phyloP scores from a whole-genome alignment of 2,888 invertebrate species.

The Watsonalla binaria region DNA sequence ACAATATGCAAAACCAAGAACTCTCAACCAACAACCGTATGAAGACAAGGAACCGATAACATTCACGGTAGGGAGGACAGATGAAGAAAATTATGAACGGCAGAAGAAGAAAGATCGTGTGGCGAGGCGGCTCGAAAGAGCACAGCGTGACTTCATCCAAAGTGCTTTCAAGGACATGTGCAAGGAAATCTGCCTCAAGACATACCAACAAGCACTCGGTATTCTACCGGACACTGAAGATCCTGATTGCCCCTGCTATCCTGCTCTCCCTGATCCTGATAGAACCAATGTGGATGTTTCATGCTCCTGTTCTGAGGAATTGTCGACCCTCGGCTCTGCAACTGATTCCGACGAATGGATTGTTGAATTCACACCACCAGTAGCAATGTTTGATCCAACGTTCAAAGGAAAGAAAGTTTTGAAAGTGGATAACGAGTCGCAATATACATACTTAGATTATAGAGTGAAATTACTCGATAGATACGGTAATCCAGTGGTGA shows the following conservation, averaged over 20 bases:
- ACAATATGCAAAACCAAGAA: constrained; percentile 46
- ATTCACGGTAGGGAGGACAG: constrained; percentile 65
- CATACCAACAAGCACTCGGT: constrained; percentile 66
- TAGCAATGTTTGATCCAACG: constrained; percentile 51
- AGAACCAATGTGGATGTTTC: constrained; percentile 46
- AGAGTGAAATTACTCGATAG: constrained; percentile 58
- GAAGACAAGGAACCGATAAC: constrained; percentile 62
- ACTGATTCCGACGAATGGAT: constrained; percentile 71
- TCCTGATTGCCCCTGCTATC: constrained; percentile 57
- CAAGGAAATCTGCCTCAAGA: constrained; percentile 64
- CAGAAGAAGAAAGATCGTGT: constrained; percentile 54
- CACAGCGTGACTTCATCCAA: constrained; percentile 60
- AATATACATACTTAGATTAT: constrained; percentile 63
- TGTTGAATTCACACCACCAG: constrained; percentile 70
- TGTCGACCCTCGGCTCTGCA: constrained; percentile 43
- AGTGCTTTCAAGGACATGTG: constrained; percentile 65
- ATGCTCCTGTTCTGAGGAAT: constrained; percentile 64
- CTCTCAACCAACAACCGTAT: constrained; percentile 60
- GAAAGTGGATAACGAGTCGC: constrained; percentile 40
- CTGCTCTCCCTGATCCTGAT: constrained; percentile 42
- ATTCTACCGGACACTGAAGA: constrained; percentile 56
- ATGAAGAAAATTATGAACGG: constrained; percentile 60
- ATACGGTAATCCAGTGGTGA: constrained; percentile 58
- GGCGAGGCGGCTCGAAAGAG: constrained; percentile 57
- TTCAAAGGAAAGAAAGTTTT: constrained; percentile 46